Evolutionary conservation across 2,888 invertebrate species (phyloP).

Genomic region (Acanthococcus lagerstroemiae): DNA sequence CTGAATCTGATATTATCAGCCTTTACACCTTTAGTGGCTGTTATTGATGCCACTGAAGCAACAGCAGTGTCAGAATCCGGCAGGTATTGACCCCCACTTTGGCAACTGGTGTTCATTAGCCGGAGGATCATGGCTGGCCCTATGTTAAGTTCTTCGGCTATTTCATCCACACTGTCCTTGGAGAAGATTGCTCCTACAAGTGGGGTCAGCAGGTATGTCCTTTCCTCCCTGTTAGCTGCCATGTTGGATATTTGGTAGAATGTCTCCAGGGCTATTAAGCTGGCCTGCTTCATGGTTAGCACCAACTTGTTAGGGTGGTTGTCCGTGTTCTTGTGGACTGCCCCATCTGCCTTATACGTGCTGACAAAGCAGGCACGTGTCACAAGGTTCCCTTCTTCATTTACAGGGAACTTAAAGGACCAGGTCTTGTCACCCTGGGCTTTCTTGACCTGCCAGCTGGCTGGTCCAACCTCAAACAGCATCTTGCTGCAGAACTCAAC

Average conservation of each 20-base stretch:
- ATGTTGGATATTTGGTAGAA: not conserved
- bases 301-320: not conserved
- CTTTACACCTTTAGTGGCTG: not conserved
- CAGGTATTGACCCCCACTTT: not conserved
- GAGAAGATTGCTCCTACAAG: not conserved
- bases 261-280: not conserved
- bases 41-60: not conserved
- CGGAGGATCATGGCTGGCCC: fast-evolving
- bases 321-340: not conserved
- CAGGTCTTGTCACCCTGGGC: not conserved
- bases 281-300: not conserved
- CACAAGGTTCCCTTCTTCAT: not conserved
- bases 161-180: not conserved
- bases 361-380: not conserved
- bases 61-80: not conserved
- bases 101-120: not conserved
- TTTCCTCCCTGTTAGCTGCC: not conserved
- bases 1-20: not conserved
- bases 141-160: not conserved
- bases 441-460: not conserved
- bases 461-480: not conserved
- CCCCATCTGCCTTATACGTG: not conserved
- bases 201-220: too few relatives aligned
- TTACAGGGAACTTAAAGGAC: not conserved
- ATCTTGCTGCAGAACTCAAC: not conserved